These are phyloP conservation scores for Smutsia temminckii DNA, from an alignment of 2,797 vertebrate species.

Conservation along the genomic window DNA sequence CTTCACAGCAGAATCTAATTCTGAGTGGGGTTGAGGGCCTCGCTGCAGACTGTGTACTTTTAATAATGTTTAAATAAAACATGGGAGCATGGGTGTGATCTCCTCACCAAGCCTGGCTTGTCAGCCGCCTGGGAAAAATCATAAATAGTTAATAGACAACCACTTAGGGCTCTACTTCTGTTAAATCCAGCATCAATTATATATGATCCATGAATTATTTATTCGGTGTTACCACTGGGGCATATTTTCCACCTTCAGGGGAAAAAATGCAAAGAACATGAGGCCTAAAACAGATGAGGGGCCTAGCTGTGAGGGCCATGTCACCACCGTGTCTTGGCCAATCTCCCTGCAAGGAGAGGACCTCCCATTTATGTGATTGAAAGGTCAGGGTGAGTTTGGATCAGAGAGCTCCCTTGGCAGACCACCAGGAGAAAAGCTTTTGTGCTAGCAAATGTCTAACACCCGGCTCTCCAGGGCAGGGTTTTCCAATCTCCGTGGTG, in stretches of 20 bases:
- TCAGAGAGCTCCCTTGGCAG: neutral
- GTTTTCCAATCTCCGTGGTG: too few relatives aligned
- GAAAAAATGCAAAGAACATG: neutral
- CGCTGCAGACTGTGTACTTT: slow-evolving; percentile 70
- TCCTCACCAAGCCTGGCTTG: slow-evolving; percentile 41
- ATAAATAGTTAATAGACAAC: slow-evolving; percentile 85
- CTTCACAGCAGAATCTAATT: slow-evolving; percentile 35
- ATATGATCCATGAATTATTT: slow-evolving; percentile 83
- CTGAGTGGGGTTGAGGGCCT: slow-evolving; percentile 23
- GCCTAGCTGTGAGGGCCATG: too few relatives aligned
- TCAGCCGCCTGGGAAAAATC: slow-evolving; percentile 53
- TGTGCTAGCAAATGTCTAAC: neutral
- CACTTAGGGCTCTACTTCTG: slow-evolving; percentile 79
- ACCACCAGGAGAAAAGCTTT: rapidly evolving
- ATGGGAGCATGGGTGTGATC: slow-evolving; percentile 73
- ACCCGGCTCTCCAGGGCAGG: rapidly evolving
- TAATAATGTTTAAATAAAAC: slow-evolving; percentile 81
- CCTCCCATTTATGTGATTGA: rapidly evolving
- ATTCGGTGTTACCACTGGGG: slow-evolving; percentile 77
- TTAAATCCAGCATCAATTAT: slow-evolving; percentile 84
- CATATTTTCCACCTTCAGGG: slow-evolving; percentile 50
- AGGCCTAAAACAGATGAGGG: neutral
- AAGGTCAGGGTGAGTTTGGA: neutral
- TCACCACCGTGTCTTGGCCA: too few relatives aligned
- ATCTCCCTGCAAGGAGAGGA: neutral